Evolutionary conservation across 2,888 invertebrate genomes (phyloP).

Genomic region (Drosophila diplacantha): DNA sequence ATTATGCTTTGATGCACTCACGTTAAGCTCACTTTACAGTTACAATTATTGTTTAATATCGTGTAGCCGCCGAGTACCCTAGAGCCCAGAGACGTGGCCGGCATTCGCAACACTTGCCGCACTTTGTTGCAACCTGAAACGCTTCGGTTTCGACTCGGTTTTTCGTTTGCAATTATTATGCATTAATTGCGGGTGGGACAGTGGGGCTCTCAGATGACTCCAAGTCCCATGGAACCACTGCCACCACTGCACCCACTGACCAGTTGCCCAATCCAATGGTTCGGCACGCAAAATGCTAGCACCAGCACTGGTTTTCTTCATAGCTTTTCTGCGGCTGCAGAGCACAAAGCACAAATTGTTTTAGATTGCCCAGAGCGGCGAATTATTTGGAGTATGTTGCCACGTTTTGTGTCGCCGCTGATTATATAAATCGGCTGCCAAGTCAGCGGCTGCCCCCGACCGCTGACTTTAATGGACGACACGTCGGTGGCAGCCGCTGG

Average conservation of each 20-base stretch:
- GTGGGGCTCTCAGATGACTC: slow-evolving; percentile 60
- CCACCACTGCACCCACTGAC: slow-evolving; percentile 18
- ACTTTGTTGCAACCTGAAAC: slow-evolving; percentile 52
- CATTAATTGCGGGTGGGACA: slow-evolving; percentile 69
- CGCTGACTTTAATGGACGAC: slow-evolving; percentile 34
- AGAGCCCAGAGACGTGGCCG: slow-evolving; percentile 37
- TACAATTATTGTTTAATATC: slow-evolving; percentile 73
- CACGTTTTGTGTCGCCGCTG: slow-evolving; percentile 69
- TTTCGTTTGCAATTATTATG: slow-evolving; percentile 69
- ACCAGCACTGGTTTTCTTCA: slow-evolving; percentile 3
- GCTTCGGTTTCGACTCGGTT: slow-evolving; percentile 42
- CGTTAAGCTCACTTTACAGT: slow-evolving; percentile 71
- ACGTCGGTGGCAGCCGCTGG: slow-evolving; percentile 55
- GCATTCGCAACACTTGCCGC: slow-evolving; percentile 63
- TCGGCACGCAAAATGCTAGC: slow-evolving; percentile 14
- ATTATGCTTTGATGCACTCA: slow-evolving; percentile 75
- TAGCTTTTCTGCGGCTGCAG: slow-evolving; percentile 23
- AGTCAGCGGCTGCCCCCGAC: background rate
- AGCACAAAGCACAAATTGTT: slow-evolving; percentile 66
- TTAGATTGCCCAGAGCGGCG: slow-evolving; percentile 58
- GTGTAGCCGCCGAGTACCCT: slow-evolving; percentile 58
- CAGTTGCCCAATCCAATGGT: slow-evolving; percentile 46
- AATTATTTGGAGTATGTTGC: slow-evolving; percentile 65
- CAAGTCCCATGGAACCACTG: slow-evolving; percentile 1
- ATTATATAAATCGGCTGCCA: slow-evolving; percentile 63